Evolutionary conservation across 2,888 invertebrate genomes (phyloP), one percentile per base, ranked within the genome.

Genomic region (Drosophila formosana): DNA sequence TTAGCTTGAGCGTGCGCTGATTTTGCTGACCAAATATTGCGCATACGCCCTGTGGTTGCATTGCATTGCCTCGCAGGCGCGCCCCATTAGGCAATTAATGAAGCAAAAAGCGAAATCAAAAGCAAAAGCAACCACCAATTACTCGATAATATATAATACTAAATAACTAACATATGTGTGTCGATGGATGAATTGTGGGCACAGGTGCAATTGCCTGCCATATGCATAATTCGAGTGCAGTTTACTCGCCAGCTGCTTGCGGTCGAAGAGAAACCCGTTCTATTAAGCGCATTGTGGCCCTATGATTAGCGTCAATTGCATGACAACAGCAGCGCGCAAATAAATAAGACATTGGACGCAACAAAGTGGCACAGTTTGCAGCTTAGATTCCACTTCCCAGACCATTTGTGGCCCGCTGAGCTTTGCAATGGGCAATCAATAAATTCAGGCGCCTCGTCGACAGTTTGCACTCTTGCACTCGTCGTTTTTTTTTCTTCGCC

Each of bases 51-150:
- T 79, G 80, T 32, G 70, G 63, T 73, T 3, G 58, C 67, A 65
- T 41, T 62, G 45, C 63, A 60, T 45, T 61, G 51, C 57, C 56
- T 28, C 43, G 56, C 80, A 80, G 82, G 83, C 75, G 83, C 83
- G 88, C 86, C 83, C 83, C 83, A 88, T 84, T 84, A 88, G 70
- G 75, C 83, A 84, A 82, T 84, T 85, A 88, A 88, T 86, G 83
- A 86, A 68, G 83, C 83, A 75, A 62, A 79, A 62, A 57, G n/a
- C 13, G 18, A 58, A 30, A 43, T 26, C 50, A 41, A 32, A 41
- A 49, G 9, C 45, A 53, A 30, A n/a, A 8, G 43, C 58, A 37
- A 63, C 26, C 61, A 60, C 61, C 66, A 77, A 72, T 64, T 65
- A 68, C 32, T 37, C 13, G 45, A 46, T 46, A 60, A 60, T 68